These are phyloP conservation scores for Hemithea aestivaria DNA, from an alignment of 2,888 invertebrate genomes.

Conservation along the genomic window DNA sequence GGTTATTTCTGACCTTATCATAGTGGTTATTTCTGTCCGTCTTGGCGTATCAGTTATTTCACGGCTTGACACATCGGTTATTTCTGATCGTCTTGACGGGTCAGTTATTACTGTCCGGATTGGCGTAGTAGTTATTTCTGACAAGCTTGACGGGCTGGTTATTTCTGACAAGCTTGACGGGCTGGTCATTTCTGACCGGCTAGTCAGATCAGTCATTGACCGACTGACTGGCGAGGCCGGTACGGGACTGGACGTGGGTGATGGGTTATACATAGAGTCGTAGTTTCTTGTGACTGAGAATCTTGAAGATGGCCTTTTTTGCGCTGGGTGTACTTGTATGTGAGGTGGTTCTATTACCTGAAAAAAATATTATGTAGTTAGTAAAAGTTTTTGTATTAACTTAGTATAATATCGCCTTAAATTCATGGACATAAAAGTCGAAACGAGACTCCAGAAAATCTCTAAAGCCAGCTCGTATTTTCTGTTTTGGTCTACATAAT, in stretches of 20 bases:
- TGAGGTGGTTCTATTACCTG: conserved; percentile 66
- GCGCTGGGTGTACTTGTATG: conserved; percentile 78
- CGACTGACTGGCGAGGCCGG: conserved; percentile 10
- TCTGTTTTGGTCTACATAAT: too few relatives aligned
- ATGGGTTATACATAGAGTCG: conserved; percentile 55
- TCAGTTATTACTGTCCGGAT: background rate
- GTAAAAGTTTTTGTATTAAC: background rate
- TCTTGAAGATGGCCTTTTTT: conserved; percentile 65
- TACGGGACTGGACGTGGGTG: conserved; percentile 22
- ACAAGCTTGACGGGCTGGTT: too few relatives aligned
- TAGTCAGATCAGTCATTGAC: background rate
- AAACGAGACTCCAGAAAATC: too few relatives aligned
- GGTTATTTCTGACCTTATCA: too few relatives aligned
- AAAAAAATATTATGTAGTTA: conserved; percentile 2
- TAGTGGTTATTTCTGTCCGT: background rate
- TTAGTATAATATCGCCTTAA: background rate
- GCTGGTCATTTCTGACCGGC: background rate
- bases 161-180: background rate
- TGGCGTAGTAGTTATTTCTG: too few relatives aligned
- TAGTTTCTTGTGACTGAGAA: conserved; percentile 72
- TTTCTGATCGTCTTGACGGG: background rate
- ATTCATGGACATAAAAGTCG: too few relatives aligned
- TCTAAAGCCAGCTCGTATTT: too few relatives aligned
- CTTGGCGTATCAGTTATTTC: too few relatives aligned
- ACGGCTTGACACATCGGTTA: too few relatives aligned